Evolutionary conservation across 2,113 vertebrate species (phyloP), one percentile per base, ranked within the genome.

Genomic region (Saguinus imperator): DNA sequence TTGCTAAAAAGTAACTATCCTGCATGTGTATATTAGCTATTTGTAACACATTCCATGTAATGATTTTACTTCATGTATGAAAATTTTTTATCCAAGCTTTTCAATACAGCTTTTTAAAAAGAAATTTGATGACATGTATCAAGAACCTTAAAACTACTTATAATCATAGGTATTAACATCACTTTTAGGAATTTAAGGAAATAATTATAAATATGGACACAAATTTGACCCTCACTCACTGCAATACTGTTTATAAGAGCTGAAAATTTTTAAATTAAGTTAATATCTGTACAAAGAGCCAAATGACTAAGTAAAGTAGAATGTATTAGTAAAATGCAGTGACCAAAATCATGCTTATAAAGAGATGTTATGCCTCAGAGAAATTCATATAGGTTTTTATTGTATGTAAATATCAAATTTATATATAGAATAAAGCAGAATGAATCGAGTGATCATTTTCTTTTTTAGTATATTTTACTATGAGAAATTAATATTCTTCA

Each of bases 121-220:
- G 16, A 57, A 92, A 48, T 73, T 35, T 88, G 16, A 61, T 87
- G 43, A 16, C 83, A 14, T 66, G 0, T 83, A 79, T 86, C n/a
- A 87, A 84, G 32, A 83, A 20, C 12, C 43, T 90, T 94, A 84
- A 68, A 87, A 37, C 12, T 89, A 25, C 70, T 92, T 89, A 66
- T 80, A 87, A 87, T 89, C 16, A 4, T 61, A 61, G 58, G 4
- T 61, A 80, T 9, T 80, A 94, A 80, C 32, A 89, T 86, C 21
- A 94, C 8, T 72, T 93, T 57, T 87, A 68, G 16, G 17, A 95
- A 79, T 73, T 91, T 91, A 91, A 94, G 8, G 32, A 94, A 76
- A 50, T 92, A 88, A 52, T 70, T 9, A 85, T 20, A 94, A 93
- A 95, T 76, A 20, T 57, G 18, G 50, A 45, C 12, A 77, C 57